A percentile compares a stretch with the other conserved stretches of the same genome.
Evolutionary conservation across 2,113 vertebrate genomes (phyloP).

Genomic region (Cryptomyrus ogoouensis): DNA sequence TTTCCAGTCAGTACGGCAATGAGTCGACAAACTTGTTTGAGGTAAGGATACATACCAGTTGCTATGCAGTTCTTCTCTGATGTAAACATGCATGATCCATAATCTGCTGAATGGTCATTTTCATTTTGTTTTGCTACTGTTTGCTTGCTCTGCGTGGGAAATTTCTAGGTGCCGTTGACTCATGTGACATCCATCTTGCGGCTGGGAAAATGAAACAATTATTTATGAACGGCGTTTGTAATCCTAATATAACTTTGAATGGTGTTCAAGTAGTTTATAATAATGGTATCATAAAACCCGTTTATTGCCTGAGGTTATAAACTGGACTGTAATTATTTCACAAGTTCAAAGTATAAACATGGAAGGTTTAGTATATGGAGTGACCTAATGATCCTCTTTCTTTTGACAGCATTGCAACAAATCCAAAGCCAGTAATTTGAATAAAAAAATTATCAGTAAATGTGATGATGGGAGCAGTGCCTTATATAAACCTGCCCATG

Average conservation of each 20-base stretch:
- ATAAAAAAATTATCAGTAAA: conserved; percentile 37
- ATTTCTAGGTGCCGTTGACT: not conserved
- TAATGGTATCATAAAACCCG: conserved; percentile 24
- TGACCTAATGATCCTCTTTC: conserved; percentile 39
- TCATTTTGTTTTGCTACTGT: not conserved
- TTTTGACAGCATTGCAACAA: conserved; percentile 43
- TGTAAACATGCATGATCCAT: not conserved
- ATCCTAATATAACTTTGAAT: conserved; percentile 27
- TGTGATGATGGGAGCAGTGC: conserved; percentile 34
- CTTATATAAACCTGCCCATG: conserved; percentile 39
- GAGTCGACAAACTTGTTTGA: conserved; percentile 91
- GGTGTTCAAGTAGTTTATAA: conserved; percentile 26
- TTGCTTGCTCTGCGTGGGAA: not conserved
- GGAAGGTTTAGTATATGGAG: conserved; percentile 36
- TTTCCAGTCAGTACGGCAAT: conserved; percentile 94
- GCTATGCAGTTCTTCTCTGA: not conserved
- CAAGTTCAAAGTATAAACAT: conserved; percentile 41
- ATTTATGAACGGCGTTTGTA: not conserved
- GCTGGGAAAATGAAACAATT: not conserved
- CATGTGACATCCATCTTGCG: not conserved
- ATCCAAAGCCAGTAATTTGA: conserved; percentile 41
- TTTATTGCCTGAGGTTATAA: conserved; percentile 43
- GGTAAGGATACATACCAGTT: conserved; percentile 63
- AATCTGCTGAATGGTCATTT: not conserved
- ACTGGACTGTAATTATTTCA: conserved; percentile 27